Evolutionary conservation across 2,888 invertebrate species (phyloP).

Genomic region (Rhopalosiphum nymphaeae): DNA sequence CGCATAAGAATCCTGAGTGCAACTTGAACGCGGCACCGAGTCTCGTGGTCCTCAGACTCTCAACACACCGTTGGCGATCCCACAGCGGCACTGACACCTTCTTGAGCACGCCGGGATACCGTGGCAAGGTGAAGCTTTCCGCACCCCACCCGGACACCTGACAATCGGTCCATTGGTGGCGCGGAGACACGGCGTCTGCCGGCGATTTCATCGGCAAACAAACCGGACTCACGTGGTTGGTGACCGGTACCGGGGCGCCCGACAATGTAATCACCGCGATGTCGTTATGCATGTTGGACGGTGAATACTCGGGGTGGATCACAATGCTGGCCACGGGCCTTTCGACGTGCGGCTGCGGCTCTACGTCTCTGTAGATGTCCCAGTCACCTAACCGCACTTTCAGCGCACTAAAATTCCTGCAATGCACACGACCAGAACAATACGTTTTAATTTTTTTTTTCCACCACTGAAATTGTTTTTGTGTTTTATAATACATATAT

Average conservation of each 20-base stretch:
- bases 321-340: slow-evolving; percentile 75
- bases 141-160: slow-evolving; percentile 66
- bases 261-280: slow-evolving; percentile 83
- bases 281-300: slow-evolving; percentile 82
- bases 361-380: slow-evolving; percentile 78
- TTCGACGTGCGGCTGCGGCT: slow-evolving; percentile 78
- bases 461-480: neutral
- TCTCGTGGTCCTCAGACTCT: slow-evolving; percentile 35
- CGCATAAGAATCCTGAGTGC: slow-evolving; percentile 55
- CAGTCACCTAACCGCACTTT: slow-evolving; percentile 83
- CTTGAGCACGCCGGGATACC: slow-evolving; percentile 51
- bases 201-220: slow-evolving; percentile 14
- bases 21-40: slow-evolving; percentile 37
- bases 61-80: slow-evolving; percentile 38
- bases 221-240: slow-evolving; percentile 22
- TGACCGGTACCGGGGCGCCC: slow-evolving; percentile 68
- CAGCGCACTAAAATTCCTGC: slow-evolving; percentile 70
- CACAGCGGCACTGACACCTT: slow-evolving; percentile 54
- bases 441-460: neutral
- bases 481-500: neutral
- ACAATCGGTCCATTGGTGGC: slow-evolving; percentile 68
- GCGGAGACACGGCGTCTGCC: neutral
- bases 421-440: too few species aligned
- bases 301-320: slow-evolving; percentile 78
- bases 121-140: slow-evolving; percentile 62